phyloP scores from a whole-genome alignment of 2,113 vertebrate genomes.

The Kobus ellipsiprymnus region DNA sequence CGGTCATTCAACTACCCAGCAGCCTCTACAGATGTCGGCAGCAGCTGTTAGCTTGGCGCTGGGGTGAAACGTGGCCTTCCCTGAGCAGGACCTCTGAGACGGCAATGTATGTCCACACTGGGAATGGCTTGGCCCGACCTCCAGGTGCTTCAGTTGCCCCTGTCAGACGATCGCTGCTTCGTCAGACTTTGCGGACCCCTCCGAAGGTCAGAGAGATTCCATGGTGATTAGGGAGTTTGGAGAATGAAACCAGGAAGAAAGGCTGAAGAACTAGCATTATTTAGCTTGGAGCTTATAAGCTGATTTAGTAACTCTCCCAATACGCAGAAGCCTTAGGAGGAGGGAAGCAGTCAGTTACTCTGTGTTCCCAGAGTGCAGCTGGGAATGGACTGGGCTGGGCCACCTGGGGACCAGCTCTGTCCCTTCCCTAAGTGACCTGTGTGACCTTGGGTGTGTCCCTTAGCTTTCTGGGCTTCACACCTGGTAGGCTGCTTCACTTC shows the following conservation, averaged over 20 bases:
- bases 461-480: neutral
- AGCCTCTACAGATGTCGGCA: constrained; percentile 20
- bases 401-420: rapidly evolving
- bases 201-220: neutral
- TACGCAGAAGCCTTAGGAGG: rapidly evolving
- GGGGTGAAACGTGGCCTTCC: neutral
- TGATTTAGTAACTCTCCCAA: neutral
- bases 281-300: neutral
- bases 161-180: neutral
- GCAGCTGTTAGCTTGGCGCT: neutral
- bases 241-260: neutral
- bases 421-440: neutral
- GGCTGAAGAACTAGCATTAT: neutral
- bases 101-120: rapidly evolving
- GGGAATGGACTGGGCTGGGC: rapidly evolving
- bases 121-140: neutral
- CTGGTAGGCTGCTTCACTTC: neutral
- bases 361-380: rapidly evolving
- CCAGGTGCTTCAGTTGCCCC: neutral
- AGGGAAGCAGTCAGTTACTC: neutral
- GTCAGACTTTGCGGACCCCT: neutral
- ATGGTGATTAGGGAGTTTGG: neutral
- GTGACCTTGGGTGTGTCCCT: neutral
- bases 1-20: constrained; percentile 59
- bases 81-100: neutral